A percentile compares a stretch with the other conserved stretches of the same genome.
Evolutionary conservation across 2,797 vertebrate species (phyloP).

Genomic region (Sebastes goodei): DNA sequence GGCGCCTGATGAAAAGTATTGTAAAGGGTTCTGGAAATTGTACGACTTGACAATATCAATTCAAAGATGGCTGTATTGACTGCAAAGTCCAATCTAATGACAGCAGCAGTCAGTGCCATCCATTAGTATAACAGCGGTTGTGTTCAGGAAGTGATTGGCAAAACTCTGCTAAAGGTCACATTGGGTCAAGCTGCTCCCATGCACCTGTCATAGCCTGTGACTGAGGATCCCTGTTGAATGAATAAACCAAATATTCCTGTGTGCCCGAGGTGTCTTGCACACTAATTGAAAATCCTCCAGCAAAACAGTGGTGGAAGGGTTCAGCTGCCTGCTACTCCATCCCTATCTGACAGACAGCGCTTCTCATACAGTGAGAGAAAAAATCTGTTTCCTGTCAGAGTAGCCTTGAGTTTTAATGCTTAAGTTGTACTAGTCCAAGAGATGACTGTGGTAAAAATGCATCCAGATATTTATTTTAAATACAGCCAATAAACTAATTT

Average conservation of each 20-base stretch:
- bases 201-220: constrained; percentile 42
- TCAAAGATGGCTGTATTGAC: neutral
- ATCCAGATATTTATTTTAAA: neutral
- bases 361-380: constrained; percentile 2
- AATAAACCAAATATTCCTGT: constrained; percentile 62
- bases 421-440: neutral
- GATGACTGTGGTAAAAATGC: neutral
- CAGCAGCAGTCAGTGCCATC: constrained; percentile 6
- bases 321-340: constrained; percentile 35
- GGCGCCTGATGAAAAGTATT: neutral
- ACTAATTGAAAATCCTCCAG: constrained; percentile 50
- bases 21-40: neutral
- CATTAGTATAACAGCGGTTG: constrained; percentile 27
- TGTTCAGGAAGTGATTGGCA: constrained; percentile 27
- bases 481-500: neutral
- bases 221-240: constrained; percentile 41
- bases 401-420: constrained; percentile 21
- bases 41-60: neutral
- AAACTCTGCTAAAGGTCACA: constrained; percentile 43
- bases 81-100: constrained; percentile 6
- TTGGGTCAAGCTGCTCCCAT: constrained; percentile 50
- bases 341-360: constrained; percentile 34
- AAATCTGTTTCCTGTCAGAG: constrained; percentile 37
- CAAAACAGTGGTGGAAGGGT: constrained; percentile 23
- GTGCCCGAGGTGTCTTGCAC: constrained; percentile 31